A percentile compares a stretch with the other conserved stretches of the same genome.
Conservation (phyloP, 2,797 vertebrate species). For the Parauchenoglanis punctatus region DNA sequence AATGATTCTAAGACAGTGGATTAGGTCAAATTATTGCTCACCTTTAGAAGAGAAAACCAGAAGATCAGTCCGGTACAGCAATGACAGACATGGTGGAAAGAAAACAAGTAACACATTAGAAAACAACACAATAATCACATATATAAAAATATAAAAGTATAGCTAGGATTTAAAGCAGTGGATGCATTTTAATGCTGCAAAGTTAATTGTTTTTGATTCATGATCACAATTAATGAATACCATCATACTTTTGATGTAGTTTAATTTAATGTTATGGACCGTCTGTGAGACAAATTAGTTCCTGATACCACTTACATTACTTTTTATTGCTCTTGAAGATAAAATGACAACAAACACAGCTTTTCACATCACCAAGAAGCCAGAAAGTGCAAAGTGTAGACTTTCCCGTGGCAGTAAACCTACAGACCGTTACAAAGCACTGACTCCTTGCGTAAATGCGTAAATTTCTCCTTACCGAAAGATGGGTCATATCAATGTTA, state of each 20-base stretch:
- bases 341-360: not conserved
- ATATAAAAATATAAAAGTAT: not conserved
- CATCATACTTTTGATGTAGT: not conserved
- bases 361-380: not conserved
- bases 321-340: not conserved
- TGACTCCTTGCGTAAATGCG: not conserved
- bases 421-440: not conserved
- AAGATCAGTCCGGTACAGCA: not conserved
- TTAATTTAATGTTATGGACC: too few species aligned
- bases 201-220: not conserved
- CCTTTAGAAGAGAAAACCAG: constrained; percentile 23
- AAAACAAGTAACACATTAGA: constrained; percentile 7
- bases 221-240: not conserved
- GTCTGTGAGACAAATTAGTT: too few species aligned
- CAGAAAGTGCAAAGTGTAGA: not conserved
- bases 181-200: not conserved
- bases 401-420: not conserved
- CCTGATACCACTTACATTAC: not conserved
- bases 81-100: constrained; percentile 9
- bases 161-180: not conserved
- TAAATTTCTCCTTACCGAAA: not conserved
- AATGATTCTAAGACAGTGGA: not conserved
- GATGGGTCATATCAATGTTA: not conserved
- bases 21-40: not conserved
- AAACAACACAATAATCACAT: not conserved